Evolutionary conservation across 2,113 vertebrate genomes (phyloP), one percentile per base, ranked within the genome.

Genomic region (Toxostoma redivivum): DNA sequence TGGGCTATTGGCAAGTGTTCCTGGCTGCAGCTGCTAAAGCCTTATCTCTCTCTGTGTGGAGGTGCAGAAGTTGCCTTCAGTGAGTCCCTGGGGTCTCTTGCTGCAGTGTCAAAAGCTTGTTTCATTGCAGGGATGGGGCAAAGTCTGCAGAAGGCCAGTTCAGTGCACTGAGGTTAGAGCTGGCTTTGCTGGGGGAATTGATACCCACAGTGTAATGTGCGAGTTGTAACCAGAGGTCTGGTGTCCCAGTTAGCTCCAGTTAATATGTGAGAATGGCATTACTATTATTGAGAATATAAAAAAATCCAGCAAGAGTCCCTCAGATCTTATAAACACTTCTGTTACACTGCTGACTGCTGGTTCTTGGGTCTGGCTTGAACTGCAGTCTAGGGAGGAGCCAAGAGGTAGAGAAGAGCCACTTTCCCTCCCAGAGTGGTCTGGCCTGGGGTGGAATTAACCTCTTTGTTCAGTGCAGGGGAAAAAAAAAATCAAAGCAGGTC

Each of bases 391-490:
- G 54, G n/a, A 92, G 53, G 48, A 85, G 44, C 53, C 11, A 30
- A 30, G 57, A 61, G 47, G 56, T 71, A 30, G 27, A 61, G 25
- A n/a, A 58, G 18, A 90, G 33, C 6, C 2, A 2, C 11, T 48
- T 27, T 85, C 19, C 17, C 9, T 83, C 35, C 5, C 56, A 33
- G 56, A 6, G 4, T 6, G 7, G 17, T 81, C 86, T 89, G 86
- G 33, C 80, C 69, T 81, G 53, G 42, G 20, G 20, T 87, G 73
- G 81, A 89, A 92, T 79, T 89, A 70, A 78, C 65, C 48, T 92
- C 91, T 86, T 83, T 96, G 81, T 33, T 87, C 77, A 91, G 28
- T 72, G 73, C 61, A 81, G 73, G 87, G 70, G 72, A 56, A 91
- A 71, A 67, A 79, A 35, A 31, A 21, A 40, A 3, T 56, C 53